Base-by-base conservation (phyloP, 2,888 invertebrate genomes). In the Sussaba pulchella region DNA sequence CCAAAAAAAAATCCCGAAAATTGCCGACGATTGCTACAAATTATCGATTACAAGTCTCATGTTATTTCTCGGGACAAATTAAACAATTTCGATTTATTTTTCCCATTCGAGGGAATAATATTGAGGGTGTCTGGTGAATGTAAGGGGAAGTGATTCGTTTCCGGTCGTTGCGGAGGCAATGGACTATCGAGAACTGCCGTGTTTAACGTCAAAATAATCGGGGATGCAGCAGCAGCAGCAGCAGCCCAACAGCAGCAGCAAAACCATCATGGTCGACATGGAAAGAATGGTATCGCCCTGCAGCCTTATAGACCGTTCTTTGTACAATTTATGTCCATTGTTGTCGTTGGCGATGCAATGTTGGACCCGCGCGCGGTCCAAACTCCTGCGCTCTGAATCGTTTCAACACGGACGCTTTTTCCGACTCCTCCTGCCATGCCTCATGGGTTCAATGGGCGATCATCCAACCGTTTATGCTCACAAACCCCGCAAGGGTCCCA, bases 271-370 rank as follows among this genome's bases (percentile, higher is more conserved):
- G 26, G 31, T 47, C 12, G 52, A 61, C 52, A 17, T 21, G 17
- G 47, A 41, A 47, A 74, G 74, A 74, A 79, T 74, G 69, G 78
- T 61, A 31, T 19, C 26, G 57, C 31, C 50, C 72, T 31, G 39
- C 66, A 31, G 39, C 36, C 57, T 17, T 24, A 43, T 72, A 67
- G 70, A 79, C 69, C 57, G 74, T 63, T 69, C 74, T 79, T 74
- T 31, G 74, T 67, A 39, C 57, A 84, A 82, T 84, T 82, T 83
- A 71, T 79, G 71, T 67, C 82, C 76, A 84, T 84, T 79, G 79
- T 83, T 71, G 45, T 63, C 26, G 61, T 43, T 26, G 31, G 72
- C 59, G 67, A 39, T 52, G 69, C 66, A 31, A n/a, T 24, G 26
- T 19, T 31, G 24, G 19, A 24, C 12, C 66, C 43, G n/a, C 31